Conservation (phyloP, 2,113 vertebrate species). For the Cardinalis cardinalis region DNA sequence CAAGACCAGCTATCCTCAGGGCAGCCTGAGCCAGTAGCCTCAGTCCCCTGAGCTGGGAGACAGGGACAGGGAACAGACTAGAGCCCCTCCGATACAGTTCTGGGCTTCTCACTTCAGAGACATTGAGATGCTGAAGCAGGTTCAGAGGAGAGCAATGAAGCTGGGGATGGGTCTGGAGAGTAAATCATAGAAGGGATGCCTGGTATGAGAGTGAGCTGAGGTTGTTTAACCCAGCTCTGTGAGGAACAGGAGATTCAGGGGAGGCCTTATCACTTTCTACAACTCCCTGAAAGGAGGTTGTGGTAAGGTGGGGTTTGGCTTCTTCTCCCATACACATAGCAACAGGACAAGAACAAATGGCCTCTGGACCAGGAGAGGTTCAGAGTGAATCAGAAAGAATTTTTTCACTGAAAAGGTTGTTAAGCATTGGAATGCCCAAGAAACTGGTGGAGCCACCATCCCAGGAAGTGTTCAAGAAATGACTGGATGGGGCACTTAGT, state of each 20-base stretch:
- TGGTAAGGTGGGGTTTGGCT: not conserved
- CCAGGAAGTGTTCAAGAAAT: not conserved
- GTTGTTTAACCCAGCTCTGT: not conserved
- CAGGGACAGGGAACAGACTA: not conserved
- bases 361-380: not conserved
- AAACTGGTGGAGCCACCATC: not conserved
- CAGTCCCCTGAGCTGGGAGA: not conserved
- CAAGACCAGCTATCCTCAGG: not conserved
- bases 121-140: not conserved
- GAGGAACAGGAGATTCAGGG: not conserved
- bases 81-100: not conserved
- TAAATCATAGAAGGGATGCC: not conserved
- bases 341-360: not conserved
- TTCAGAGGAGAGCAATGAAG: not conserved
- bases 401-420: not conserved
- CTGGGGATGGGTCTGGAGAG: not conserved
- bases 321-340: not conserved
- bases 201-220: not conserved
- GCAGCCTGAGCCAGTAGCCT: not conserved
- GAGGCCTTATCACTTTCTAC: not conserved
- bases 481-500: too few species aligned
- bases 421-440: not conserved
- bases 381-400: not conserved
- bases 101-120: not conserved
- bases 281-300: not conserved